Percentiles rank a stretch among this genome's conserved stretches.
phyloP scores from a whole-genome alignment of 1,140 invertebrate species.

The Mesaphorura yosii region DNA sequence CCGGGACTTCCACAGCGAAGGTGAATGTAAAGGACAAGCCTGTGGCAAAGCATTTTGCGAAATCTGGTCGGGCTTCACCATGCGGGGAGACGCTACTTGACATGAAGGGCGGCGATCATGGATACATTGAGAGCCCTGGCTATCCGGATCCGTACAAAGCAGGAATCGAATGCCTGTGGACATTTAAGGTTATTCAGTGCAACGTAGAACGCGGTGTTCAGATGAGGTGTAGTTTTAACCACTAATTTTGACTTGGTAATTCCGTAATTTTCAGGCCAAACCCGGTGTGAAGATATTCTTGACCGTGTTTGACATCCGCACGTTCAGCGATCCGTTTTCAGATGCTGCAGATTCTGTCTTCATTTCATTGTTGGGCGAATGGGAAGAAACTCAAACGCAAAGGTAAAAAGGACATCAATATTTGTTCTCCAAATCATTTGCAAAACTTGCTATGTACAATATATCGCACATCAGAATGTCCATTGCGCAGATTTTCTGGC shows the following conservation, averaged over 20 bases:
- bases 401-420: neutral
- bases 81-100: neutral
- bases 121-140: conserved; percentile 7
- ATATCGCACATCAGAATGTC: no score
- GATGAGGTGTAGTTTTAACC: neutral
- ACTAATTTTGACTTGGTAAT: neutral
- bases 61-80: no score
- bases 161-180: neutral
- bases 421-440: neutral
- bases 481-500: conserved; percentile 4
- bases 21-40: no score
- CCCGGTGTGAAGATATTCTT: neutral
- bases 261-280: neutral
- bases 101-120: neutral
- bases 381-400: conserved; percentile 7
- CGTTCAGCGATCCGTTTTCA: neutral
- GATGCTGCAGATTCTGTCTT: conserved; percentile 2
- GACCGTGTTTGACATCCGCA: conserved; percentile 7
- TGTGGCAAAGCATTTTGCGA: no score
- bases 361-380: neutral
- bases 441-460: no score
- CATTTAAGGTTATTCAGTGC: conserved; percentile 1
- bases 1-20: no score
- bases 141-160: conserved; percentile 5
- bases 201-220: neutral